A percentile compares a stretch with the other conserved stretches of the same genome.
phyloP scores from a whole-genome alignment of 2,797 vertebrate genomes.

The Sardinella longiceps region DNA sequence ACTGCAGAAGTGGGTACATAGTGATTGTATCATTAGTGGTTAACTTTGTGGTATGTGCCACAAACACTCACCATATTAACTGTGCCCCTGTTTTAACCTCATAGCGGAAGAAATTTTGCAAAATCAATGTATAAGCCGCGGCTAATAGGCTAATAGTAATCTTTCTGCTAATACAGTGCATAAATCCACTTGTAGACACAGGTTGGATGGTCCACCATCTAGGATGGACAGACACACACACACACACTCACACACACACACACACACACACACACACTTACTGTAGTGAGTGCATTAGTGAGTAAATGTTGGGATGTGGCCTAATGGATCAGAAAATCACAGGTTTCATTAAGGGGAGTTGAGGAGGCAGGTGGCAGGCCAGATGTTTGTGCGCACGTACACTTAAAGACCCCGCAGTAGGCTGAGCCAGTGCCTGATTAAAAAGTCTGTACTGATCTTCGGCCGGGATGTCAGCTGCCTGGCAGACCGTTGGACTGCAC shows the following conservation, averaged over 20 bases:
- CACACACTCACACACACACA: neutral
- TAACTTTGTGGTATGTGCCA: neutral
- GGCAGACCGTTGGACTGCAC: slow-evolving; percentile 52
- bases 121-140: no score
- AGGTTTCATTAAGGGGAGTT: slow-evolving; percentile 12
- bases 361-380: slow-evolving; percentile 43
- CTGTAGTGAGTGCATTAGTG: slow-evolving; percentile 16
- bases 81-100: no score
- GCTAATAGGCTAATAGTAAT: no score
- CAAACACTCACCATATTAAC: no score
- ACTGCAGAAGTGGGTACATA: neutral
- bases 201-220: neutral
- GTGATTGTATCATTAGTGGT: no score
- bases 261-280: neutral
- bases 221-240: neutral
- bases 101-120: no score
- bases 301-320: slow-evolving; percentile 45
- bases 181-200: neutral
- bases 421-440: slow-evolving; percentile 51
- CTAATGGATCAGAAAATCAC: slow-evolving; percentile 50
- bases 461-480: slow-evolving; percentile 47
- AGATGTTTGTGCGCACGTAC: slow-evolving; percentile 51
- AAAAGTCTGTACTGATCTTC: slow-evolving; percentile 58
- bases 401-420: slow-evolving; percentile 39
- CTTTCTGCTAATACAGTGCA: no score